Evolutionary conservation across 2,797 vertebrate species (phyloP), one percentile per base, ranked within the genome.

Genomic region (Myotis planiceps): DNA sequence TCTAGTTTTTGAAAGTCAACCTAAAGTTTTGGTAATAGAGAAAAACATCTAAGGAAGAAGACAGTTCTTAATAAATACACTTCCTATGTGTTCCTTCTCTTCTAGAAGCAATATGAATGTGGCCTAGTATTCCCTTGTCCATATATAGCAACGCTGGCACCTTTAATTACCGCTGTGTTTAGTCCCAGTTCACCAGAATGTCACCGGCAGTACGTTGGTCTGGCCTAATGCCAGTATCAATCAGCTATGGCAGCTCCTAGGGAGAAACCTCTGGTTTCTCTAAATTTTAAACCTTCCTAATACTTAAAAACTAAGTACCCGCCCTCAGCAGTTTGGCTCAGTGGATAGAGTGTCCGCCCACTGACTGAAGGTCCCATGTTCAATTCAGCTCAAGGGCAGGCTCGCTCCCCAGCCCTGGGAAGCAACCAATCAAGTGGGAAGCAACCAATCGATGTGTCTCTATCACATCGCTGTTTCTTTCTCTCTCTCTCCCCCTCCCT

Each of bases 201-300:
- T 92, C 92, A 86, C 39, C 58, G 63, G 39, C 75, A 83, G 58
- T 4, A 37, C 0, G 0, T 82, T 25, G 49, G 19, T 69, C 60
- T 92, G 92, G 85, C 85, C 49, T 39, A 45, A 29, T 1, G 94
- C 88, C 95, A 96, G 25, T 47, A 72, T 78, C 95, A 82, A 49
- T 97, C 92, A 95, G 60, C n/a, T 12, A 75, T 4, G 16, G n/a
- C 94, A 80, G 34, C 29, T 78, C 15, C 79, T 51, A 39, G 13
- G 29, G 15, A 94, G n/a, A 25, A 37, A 72, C 27, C 55, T 90
- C 85, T 76, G 39, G n/a, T 87, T 81, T 79, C 74, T 91, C 69
- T 89, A 60, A 45, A 94, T 83, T 51, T 76, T 88, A 92, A 89
- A 58, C n/a, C 16, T 94, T 84, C n/a, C 49, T 71, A 34, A 42